These are phyloP conservation scores for Pseudomyrmex pallidus DNA, from an alignment of 1,140 invertebrate genomes.

Conservation along the genomic window DNA sequence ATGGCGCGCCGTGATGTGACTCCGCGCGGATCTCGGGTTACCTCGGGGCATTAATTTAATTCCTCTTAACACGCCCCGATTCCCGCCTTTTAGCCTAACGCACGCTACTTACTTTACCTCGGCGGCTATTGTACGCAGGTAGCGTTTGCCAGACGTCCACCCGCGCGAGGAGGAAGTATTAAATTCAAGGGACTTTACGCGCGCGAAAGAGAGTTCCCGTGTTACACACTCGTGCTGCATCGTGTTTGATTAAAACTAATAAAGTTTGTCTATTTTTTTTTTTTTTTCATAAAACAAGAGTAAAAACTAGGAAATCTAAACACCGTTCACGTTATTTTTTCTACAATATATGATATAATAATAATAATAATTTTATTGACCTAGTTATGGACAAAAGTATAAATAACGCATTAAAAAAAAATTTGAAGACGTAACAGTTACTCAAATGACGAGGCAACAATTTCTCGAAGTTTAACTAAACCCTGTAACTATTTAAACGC, in stretches of 20 bases:
- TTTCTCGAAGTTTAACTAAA: too few relatives aligned
- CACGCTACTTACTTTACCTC: conserved; percentile 68
- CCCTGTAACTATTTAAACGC: too few relatives aligned
- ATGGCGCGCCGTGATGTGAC: conserved; percentile 30
- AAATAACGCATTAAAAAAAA: too few relatives aligned
- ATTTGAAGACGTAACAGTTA: too few relatives aligned
- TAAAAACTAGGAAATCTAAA: background rate
- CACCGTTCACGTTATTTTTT: background rate
- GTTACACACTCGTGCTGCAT: conserved; percentile 10
- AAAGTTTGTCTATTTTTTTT: background rate
- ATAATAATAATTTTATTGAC: too few relatives aligned
- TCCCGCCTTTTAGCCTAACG: conserved; percentile 63
- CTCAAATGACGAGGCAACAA: too few relatives aligned
- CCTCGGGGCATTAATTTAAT: conserved; percentile 69
- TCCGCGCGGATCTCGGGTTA: conserved; percentile 49
- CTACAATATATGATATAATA: too few relatives aligned
- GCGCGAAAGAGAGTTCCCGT: conserved; percentile 6
- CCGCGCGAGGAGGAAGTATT: conserved; percentile 63
- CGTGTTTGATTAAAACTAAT: conserved; percentile 13
- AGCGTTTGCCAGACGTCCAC: conserved; percentile 18
- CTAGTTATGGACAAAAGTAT: too few relatives aligned
- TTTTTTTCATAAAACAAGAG: background rate
- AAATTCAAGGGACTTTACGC: conserved; percentile 63
- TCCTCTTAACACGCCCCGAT: conserved; percentile 65
- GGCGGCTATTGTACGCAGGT: conserved; percentile 57